Base-by-base conservation (phyloP, 1,140 invertebrate species). In the Lineus longissimus region DNA sequence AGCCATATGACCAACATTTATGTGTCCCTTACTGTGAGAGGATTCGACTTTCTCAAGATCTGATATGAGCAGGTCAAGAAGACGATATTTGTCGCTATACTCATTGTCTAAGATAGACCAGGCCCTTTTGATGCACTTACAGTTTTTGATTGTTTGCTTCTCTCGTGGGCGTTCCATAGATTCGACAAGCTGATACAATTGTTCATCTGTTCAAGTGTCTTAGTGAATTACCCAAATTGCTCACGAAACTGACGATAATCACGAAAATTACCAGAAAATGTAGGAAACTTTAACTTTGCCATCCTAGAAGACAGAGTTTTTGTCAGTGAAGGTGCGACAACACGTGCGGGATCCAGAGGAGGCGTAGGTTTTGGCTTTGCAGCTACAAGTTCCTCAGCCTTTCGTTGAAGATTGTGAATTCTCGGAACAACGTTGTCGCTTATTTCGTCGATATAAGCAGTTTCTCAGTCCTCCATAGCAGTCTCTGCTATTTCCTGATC, bases 151-250 rank as follows among this genome's bases (percentile, higher is more conserved):
- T n/a, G 6, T 51, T 9, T 51, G n/a, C 25, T 51, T 51, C 4
- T 51, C 47, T 51, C 25, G n/a, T 23, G 47, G 25, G 19, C 47
- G n/a, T 27, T 51, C 47, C 47, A 51, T 51, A 27, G 47, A 51
- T 27, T 51, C 47, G 9, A 51, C 25, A n/a, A 51, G 47, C n/a
- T 51, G 47, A n/a, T 51, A 51, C 19, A 51, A n/a, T 23, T 23
- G 6, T 27, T 51, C 47, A 19, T 6, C 25, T 7, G n/a, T 4
- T 51, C 47, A 4, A 51, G 25, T 7, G 6, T 9, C 25, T 51
- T 19, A 6, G 47, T 23, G n/a, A 51, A 51, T 6, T 51, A n/a
- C n/a, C 6, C 9, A n/a, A 51, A 51, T n/a, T 51, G 47, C 25
- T 51, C 25, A 6, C 25, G n/a, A n/a, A 51, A 51, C n/a, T 27